A percentile compares a stretch with the other conserved stretches of the same genome.
Conservation (phyloP, 92 coral and sea anemone species). For the Paramuricea clavata region DNA sequence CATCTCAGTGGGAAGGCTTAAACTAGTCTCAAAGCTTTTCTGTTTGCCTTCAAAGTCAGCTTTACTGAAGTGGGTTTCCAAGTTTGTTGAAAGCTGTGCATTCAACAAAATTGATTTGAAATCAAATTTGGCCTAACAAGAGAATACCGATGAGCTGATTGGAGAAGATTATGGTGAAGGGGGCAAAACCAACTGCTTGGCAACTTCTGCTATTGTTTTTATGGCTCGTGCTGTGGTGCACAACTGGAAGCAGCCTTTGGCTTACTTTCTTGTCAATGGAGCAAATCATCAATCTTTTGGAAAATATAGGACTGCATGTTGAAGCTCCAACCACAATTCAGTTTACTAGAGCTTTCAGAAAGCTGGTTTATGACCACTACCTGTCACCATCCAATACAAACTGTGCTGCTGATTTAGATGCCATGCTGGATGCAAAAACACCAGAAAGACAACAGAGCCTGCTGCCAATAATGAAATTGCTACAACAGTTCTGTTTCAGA, state of each 20-base stretch:
- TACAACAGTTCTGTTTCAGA: neutral
- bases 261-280: conserved; percentile 5
- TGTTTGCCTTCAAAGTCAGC: neutral
- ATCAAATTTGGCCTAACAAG: neutral
- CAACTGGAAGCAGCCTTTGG: conserved; percentile 36
- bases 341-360: conserved; percentile 20
- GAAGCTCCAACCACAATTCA: conserved; percentile 9
- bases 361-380: conserved; percentile 27
- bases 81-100: neutral
- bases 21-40: neutral
- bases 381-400: neutral
- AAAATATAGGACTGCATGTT: neutral
- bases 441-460: neutral
- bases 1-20: no score
- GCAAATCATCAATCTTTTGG: neutral
- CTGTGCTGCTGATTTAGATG: conserved; percentile 17
- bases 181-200: conserved; percentile 4
- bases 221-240: conserved; percentile 13
- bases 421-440: neutral
- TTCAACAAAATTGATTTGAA: conserved; percentile 14
- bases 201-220: conserved; percentile 16
- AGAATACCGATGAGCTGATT: conserved; percentile 6
- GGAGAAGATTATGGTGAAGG: conserved; percentile 23
- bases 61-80: neutral
- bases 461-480: neutral